Conservation (phyloP, 2,888 invertebrate genomes). For the Entomobrya multifasciata region DNA sequence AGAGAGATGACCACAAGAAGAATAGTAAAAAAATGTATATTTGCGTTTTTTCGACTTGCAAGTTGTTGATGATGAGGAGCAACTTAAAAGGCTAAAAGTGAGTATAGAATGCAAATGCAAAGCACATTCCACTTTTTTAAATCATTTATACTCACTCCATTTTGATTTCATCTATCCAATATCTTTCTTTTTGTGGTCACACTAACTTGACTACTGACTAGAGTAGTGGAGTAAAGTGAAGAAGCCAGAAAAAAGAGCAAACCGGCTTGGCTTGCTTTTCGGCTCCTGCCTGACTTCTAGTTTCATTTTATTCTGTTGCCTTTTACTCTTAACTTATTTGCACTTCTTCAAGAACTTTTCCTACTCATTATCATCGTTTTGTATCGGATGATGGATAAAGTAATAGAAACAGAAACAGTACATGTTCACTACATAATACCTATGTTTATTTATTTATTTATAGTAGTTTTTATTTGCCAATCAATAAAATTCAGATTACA, state of each 20-base stretch:
- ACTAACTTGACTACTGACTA: too few species aligned
- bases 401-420: neutral
- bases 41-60: slow-evolving; percentile 18
- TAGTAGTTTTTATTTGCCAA: too few species aligned
- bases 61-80: neutral
- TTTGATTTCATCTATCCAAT: neutral
- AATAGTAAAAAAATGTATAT: slow-evolving; percentile 3
- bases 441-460: neutral
- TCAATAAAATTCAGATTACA: too few species aligned
- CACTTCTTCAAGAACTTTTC: neutral
- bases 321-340: slow-evolving; percentile 1
- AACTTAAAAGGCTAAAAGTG: neutral
- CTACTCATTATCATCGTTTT: slow-evolving; percentile 13
- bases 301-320: neutral
- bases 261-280: slow-evolving; percentile 69
- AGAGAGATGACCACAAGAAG: neutral
- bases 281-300: slow-evolving; percentile 51
- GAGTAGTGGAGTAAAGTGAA: slow-evolving; percentile 71
- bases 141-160: neutral
- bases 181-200: slow-evolving; percentile 64
- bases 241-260: slow-evolving; percentile 61
- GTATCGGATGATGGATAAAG: slow-evolving; percentile 12
- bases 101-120: slow-evolving; percentile 1
- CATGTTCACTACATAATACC: neutral
- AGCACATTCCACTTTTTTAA: slow-evolving; percentile 60